These are phyloP conservation scores for Cepphus grylle DNA, from an alignment of 2,113 vertebrate species.

Conservation along the genomic window DNA sequence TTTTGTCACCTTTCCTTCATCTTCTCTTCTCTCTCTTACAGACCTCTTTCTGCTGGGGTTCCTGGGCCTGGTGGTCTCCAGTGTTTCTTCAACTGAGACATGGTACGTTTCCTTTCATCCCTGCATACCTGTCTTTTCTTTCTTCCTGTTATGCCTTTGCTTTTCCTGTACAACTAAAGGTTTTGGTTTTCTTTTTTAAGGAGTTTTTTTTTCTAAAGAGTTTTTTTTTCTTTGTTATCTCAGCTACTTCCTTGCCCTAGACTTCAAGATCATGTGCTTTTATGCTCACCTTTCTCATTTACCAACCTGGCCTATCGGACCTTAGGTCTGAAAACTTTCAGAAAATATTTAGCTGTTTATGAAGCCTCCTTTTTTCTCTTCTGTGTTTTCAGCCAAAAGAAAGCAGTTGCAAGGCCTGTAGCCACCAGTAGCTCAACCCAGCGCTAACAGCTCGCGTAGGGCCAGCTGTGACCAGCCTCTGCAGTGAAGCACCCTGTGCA, in stretches of 20 bases:
- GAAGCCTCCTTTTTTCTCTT: background rate
- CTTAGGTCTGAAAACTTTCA: background rate
- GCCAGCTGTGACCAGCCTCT: background rate
- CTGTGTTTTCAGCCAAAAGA: background rate
- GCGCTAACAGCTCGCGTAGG: background rate
- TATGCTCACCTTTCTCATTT: background rate
- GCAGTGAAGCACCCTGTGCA: accelerated
- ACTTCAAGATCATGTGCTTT: background rate
- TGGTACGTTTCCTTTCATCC: background rate
- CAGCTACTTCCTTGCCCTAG: background rate
- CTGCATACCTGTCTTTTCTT: background rate
- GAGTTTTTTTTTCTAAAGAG: accelerated
- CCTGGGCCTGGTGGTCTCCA: background rate
- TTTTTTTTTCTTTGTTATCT: background rate
- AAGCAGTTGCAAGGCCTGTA: background rate
- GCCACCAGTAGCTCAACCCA: background rate
- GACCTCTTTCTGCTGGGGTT: background rate
- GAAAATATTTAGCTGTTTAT: background rate
- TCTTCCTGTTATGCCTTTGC: background rate
- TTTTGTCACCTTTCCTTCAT: background rate
- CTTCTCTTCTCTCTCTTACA: background rate
- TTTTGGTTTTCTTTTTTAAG: background rate
- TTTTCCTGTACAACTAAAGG: background rate
- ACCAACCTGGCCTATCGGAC: background rate
- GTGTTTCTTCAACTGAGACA: background rate